Percentiles rank a stretch among this genome's conserved stretches.
These are phyloP conservation scores for Atherinosoma microstoma DNA, from an alignment of 2,797 vertebrate species.

Conservation along the genomic window DNA sequence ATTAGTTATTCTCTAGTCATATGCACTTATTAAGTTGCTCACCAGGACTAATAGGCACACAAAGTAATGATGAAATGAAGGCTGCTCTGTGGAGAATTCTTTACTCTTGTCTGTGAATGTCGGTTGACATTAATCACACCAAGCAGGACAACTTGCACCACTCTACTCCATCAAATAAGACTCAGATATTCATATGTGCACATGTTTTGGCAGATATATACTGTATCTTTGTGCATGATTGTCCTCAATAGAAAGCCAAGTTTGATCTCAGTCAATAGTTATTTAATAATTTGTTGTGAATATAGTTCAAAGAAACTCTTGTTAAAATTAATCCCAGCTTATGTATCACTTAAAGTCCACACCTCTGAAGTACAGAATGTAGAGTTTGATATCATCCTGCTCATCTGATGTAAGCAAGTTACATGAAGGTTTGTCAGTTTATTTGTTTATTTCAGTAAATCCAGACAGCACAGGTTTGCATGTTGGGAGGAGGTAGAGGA, in stretches of 20 bases:
- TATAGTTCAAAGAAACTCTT: constrained; percentile 7
- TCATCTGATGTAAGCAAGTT: constrained; percentile 7
- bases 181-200: constrained; percentile 33
- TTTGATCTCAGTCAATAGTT: constrained; percentile 38
- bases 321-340: constrained; percentile 23
- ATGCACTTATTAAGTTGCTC: constrained; percentile 69
- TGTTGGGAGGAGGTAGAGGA: constrained; percentile 59
- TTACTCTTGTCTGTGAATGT: constrained; percentile 54
- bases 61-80: constrained; percentile 48
- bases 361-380: background rate
- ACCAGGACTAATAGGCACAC: constrained; percentile 71
- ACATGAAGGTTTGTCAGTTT: constrained; percentile 42
- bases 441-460: constrained; percentile 11
- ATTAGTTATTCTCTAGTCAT: constrained; percentile 78
- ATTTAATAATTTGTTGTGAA: constrained; percentile 19
- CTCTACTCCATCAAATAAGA: constrained; percentile 36
- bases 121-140: constrained; percentile 50
- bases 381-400: constrained; percentile 29
- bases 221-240: constrained; percentile 16
- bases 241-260: constrained; percentile 30
- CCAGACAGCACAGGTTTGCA: constrained; percentile 25
- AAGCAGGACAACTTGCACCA: constrained; percentile 45
- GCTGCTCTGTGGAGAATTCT: constrained; percentile 50
- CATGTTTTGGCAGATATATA: constrained; percentile 45
- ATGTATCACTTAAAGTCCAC: constrained; percentile 16